phyloP scores from a whole-genome alignment of 2,113 vertebrate genomes.

The Sakesphorus luctuosus region DNA sequence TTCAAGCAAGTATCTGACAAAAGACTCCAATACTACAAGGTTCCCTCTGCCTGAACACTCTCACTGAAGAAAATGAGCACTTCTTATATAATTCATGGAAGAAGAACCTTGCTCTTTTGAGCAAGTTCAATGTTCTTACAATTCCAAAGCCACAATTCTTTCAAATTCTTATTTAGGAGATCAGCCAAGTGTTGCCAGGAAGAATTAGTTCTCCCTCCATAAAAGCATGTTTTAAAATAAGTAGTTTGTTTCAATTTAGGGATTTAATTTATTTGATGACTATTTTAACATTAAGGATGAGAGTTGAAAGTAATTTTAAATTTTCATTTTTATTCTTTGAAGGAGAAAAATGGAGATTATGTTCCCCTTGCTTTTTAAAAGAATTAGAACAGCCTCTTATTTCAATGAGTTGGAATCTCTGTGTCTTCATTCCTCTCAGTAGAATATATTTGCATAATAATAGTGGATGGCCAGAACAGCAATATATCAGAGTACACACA shows the following conservation, averaged over 20 bases:
- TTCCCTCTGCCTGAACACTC: background rate
- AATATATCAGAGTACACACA: slow-evolving; percentile 15
- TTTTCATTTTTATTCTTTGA: background rate
- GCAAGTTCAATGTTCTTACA: background rate
- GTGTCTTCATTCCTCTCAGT: slow-evolving; percentile 8
- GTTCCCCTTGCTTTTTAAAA: background rate
- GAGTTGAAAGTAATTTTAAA: background rate
- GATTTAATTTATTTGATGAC: slow-evolving; percentile 8
- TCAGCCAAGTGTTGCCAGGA: slow-evolving; percentile 27
- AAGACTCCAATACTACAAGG: background rate
- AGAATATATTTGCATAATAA: slow-evolving; percentile 60
- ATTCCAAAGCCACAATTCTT: background rate
- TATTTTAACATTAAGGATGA: background rate
- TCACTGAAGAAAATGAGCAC: background rate
- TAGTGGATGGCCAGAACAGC: slow-evolving; percentile 6
- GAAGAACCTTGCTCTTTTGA: background rate
- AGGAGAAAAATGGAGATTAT: slow-evolving; percentile 18
- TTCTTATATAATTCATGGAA: background rate
- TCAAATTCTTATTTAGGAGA: background rate
- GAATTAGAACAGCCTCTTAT: slow-evolving; percentile 25
- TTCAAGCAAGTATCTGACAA: background rate
- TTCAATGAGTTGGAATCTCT: slow-evolving; percentile 4
- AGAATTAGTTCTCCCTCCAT: slow-evolving; percentile 9
- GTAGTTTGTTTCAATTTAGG: slow-evolving; percentile 10
- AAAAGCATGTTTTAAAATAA: slow-evolving; percentile 37